These are phyloP conservation scores for Calidris pygmaea DNA, from an alignment of 2,113 vertebrate species.

Conservation along the genomic window DNA sequence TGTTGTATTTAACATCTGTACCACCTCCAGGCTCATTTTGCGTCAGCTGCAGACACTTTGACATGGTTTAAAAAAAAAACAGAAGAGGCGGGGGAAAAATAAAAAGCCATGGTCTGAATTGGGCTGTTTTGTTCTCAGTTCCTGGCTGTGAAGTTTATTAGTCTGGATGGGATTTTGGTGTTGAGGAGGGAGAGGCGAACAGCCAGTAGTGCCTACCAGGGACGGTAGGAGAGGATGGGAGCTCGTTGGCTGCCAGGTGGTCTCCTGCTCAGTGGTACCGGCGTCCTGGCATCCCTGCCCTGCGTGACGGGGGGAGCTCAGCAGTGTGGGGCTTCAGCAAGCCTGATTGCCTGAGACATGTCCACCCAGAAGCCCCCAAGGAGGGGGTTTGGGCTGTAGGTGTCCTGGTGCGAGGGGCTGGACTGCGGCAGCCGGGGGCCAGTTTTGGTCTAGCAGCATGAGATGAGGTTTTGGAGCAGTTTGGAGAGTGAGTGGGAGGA, in stretches of 20 bases:
- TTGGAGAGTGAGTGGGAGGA: background rate
- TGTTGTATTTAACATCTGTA: background rate
- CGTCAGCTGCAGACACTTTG: background rate
- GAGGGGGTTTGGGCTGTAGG: background rate
- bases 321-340: background rate
- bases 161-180: background rate
- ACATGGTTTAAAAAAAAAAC: background rate
- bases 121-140: background rate
- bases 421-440: background rate
- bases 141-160: background rate
- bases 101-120: background rate
- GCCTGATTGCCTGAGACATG: background rate
- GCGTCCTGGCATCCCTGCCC: background rate
- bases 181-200: background rate
- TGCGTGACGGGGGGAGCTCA: background rate
- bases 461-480: background rate
- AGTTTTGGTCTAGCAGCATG: background rate
- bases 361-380: background rate
- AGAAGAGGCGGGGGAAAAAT: fast-evolving
- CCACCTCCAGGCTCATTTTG: background rate
- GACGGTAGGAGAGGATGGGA: background rate
- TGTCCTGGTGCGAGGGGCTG: background rate
- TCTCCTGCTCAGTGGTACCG: background rate
- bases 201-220: background rate
- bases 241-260: background rate